A percentile compares a stretch with the other conserved stretches of the same genome.
Conservation (phyloP, 2,888 invertebrate genomes). For the Agrilus mali region DNA sequence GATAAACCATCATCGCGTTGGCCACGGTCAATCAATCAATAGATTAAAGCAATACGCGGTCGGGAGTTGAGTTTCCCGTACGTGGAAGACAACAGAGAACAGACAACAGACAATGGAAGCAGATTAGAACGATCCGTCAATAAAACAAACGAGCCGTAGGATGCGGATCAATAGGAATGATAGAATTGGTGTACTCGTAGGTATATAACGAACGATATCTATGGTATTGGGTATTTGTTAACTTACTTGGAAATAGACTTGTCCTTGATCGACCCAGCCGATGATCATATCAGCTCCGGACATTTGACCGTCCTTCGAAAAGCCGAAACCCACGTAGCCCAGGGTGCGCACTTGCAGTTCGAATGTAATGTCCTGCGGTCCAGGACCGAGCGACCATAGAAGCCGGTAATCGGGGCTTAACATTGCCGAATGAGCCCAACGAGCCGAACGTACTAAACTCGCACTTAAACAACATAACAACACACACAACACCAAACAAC, state of each 20-base stretch:
- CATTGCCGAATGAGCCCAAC: conserved; percentile 39
- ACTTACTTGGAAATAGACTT: conserved; percentile 72
- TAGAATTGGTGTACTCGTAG: too few relatives aligned
- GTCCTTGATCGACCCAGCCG: conserved; percentile 77
- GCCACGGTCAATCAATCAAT: too few relatives aligned
- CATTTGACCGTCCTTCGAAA: conserved; percentile 68
- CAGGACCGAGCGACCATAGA: conserved; percentile 62
- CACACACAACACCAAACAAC: conserved; percentile 20
- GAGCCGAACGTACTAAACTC: conserved; percentile 29
- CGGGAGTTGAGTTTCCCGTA: too few relatives aligned
- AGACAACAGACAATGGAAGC: too few relatives aligned
- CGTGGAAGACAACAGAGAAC: too few relatives aligned
- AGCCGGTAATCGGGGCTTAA: conserved; percentile 42
- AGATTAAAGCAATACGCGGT: too few relatives aligned
- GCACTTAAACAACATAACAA: conserved; percentile 19
- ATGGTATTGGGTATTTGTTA: neutral
- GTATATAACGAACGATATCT: too few relatives aligned
- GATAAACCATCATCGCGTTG: too few relatives aligned
- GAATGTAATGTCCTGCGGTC: conserved; percentile 63
- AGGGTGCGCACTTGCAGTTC: conserved; percentile 71
- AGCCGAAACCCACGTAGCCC: conserved; percentile 81
- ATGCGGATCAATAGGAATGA: neutral
- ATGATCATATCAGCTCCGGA: conserved; percentile 77
- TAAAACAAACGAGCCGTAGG: neutral
- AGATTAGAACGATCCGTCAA: too few relatives aligned